Evolutionary conservation across 2,888 invertebrate species (phyloP).

Genomic region (Phymatocera aterrima): DNA sequence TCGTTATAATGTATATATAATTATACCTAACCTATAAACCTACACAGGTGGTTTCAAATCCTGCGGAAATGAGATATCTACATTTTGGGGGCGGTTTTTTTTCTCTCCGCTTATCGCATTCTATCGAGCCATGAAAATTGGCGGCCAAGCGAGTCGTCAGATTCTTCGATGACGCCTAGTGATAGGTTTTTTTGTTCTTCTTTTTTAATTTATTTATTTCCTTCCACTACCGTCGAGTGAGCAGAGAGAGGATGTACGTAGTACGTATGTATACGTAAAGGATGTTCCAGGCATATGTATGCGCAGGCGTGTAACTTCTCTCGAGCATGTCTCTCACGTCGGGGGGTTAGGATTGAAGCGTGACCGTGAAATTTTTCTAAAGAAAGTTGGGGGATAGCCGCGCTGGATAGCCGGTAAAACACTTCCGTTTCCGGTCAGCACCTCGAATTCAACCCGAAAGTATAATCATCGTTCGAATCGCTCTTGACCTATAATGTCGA

Average conservation of each 20-base stretch:
- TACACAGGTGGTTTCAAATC: neutral
- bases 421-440: slow-evolving; percentile 43
- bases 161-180: slow-evolving; percentile 6
- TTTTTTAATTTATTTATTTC: too few relatives aligned
- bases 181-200: too few relatives aligned
- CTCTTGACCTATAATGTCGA: neutral
- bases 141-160: neutral
- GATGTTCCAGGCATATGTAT: neutral
- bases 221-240: neutral
- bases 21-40: too few relatives aligned
- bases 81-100: neutral
- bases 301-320: slow-evolving; percentile 11
- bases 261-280: neutral
- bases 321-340: slow-evolving; percentile 41
- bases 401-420: slow-evolving; percentile 31
- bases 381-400: neutral
- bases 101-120: neutral
- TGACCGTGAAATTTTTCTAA: slow-evolving; percentile 27
- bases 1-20: neutral
- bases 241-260: neutral
- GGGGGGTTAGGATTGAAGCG: slow-evolving; percentile 36
- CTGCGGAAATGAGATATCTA: slow-evolving; percentile 1
- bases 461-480: slow-evolving; percentile 1
- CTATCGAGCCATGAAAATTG: neutral
- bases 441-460: slow-evolving; percentile 14